Evolutionary conservation across 2,113 vertebrate genomes (phyloP), one percentile per base, ranked within the genome.

Genomic region (Grammomys surdaster): DNA sequence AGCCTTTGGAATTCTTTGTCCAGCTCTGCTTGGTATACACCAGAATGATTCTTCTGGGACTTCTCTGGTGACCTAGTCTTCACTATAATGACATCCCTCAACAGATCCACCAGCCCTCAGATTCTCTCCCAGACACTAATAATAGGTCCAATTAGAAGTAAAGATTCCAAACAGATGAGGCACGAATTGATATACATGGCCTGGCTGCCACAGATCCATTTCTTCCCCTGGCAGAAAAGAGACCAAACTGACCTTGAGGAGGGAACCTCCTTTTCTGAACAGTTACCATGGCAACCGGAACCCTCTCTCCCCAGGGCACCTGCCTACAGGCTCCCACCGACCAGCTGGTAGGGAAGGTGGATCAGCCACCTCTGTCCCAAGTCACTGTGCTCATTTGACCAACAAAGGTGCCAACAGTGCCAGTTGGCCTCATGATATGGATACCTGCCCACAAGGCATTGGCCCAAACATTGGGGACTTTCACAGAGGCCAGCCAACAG

Each of bases 401-500:
- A 67, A 95, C 97, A 97, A 95, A 97, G 95, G 95, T 96, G 92
- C 88, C 63, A 69, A 40, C 73, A 46, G 77, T 95, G 97, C 96
- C 97, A 98, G 56, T 82, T 97, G 97, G 95, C 97, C 93, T 87
- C 95, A 33, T 31, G 90, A 88, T 70, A 92, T 97, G 97, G 97
- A 96, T 96, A 97, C 97, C 96, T 98, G 96, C 97, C 97, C 95
- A 58, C 90, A 69, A 81, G 95, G 92, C 93, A 69, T 31, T 97
- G 96, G 97, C 97, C 88, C 63, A 72, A 93, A 92, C 72, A 95
- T 46, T 0, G 0, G 97, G 96, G 94, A 97, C 97, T 97, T 97
- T 97, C 95, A 97, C 97, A 97, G 94, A 97, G 92, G 93, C 95
- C 90, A 95, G 97, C 95, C 96, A 97, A 95, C 97, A 97, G 97